phyloP scores from a whole-genome alignment of 2,113 vertebrate species.

The Lepisosteus oculatus region DNA sequence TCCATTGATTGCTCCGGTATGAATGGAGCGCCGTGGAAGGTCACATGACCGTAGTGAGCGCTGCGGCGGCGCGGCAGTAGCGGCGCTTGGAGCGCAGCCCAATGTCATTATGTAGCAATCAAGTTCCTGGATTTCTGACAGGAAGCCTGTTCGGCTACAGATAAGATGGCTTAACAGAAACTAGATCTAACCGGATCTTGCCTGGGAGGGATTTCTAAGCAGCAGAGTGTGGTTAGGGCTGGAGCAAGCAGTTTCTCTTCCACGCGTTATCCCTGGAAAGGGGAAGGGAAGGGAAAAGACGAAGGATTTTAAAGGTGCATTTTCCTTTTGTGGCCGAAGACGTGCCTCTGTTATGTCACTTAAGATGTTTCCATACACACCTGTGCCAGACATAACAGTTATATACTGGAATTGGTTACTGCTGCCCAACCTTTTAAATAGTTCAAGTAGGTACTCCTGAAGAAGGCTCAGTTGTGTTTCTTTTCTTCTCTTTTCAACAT shows the following conservation, averaged over 20 bases:
- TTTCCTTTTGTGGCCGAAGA: not conserved
- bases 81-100: conserved; percentile 15
- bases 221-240: not conserved
- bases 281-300: not conserved
- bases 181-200: conserved; percentile 44
- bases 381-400: too few species aligned
- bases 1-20: conserved; percentile 32
- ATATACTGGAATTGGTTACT: too few species aligned
- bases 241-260: conserved; percentile 2
- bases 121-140: conserved; percentile 46
- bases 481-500: too few species aligned
- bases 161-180: conserved; percentile 45
- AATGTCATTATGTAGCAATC: conserved; percentile 38
- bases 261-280: not conserved
- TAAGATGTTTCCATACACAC: too few species aligned
- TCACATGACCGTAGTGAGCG: conserved; percentile 18
- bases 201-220: conserved; percentile 16
- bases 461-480: too few species aligned
- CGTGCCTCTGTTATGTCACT: not conserved
- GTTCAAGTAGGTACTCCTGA: too few species aligned
- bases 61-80: conserved; percentile 9
- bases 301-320: not conserved
- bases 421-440: too few species aligned
- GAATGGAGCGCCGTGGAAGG: conserved; percentile 32
- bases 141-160: conserved; percentile 42